Evolutionary conservation across 2,888 invertebrate species (phyloP).

Genomic region (Synanthedon andrenaeformis): DNA sequence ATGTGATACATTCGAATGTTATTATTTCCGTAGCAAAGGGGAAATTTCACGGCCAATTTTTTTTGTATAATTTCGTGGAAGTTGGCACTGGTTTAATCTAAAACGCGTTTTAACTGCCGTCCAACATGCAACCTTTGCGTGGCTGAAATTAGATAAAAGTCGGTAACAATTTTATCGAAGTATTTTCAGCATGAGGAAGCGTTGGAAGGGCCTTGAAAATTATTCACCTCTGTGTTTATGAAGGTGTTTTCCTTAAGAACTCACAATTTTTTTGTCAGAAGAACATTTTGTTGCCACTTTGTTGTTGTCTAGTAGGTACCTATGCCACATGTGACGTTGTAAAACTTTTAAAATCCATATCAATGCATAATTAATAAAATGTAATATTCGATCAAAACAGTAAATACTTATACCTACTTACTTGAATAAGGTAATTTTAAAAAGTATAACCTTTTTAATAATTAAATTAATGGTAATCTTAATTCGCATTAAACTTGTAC

Average conservation of each 20-base stretch:
- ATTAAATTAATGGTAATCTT: too few relatives aligned
- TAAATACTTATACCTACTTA: too few relatives aligned
- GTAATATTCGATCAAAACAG: too few relatives aligned
- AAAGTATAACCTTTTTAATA: too few relatives aligned
- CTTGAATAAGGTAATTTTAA: too few relatives aligned
- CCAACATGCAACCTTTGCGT: slow-evolving; percentile 44
- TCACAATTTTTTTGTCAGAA: slow-evolving; percentile 14
- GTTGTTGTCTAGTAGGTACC: too few relatives aligned
- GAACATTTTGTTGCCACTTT: too few relatives aligned
- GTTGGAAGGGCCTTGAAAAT: slow-evolving; percentile 13
- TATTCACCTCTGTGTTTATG: neutral
- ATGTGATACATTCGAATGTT: neutral
- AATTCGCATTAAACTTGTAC: too few relatives aligned
- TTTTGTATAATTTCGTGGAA: slow-evolving; percentile 54
- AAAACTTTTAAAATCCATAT: too few relatives aligned
- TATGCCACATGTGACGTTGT: too few relatives aligned
- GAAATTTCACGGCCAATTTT: slow-evolving; percentile 68
- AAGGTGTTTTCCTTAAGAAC: too few relatives aligned
- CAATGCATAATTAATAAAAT: too few relatives aligned
- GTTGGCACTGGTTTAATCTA: slow-evolving; percentile 63
- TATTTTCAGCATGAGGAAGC: slow-evolving; percentile 19
- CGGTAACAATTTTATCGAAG: slow-evolving; percentile 30
- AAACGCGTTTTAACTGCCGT: slow-evolving; percentile 43
- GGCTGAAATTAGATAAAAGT: slow-evolving; percentile 43
- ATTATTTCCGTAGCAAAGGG: slow-evolving; percentile 34